Percentiles rank a stretch among this genome's conserved stretches.
Conservation (phyloP, 2,113 vertebrate genomes). For the Aldabrachelys gigantea region DNA sequence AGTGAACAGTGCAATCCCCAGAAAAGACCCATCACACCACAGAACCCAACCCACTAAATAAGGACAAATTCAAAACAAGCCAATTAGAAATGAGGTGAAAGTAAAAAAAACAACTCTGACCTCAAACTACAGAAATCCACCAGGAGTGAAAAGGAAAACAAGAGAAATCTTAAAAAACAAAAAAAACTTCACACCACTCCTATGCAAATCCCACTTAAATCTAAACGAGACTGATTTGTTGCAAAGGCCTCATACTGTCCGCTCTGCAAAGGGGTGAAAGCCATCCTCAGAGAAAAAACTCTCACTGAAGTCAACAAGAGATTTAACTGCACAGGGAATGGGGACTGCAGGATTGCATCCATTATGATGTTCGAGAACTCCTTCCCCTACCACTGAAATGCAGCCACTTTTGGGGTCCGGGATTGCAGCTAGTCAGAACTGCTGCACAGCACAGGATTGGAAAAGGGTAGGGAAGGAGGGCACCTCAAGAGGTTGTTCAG, state of each 20-base stretch:
- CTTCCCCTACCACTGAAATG: not conserved
- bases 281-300: accelerated
- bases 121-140: not conserved
- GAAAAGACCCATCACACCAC: not conserved
- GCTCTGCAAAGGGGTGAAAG: not conserved
- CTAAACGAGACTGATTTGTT: accelerated
- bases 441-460: not conserved
- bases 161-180: conserved; percentile 3
- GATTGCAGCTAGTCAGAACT: accelerated
- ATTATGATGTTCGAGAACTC: not conserved
- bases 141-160: not conserved
- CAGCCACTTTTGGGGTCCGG: accelerated
- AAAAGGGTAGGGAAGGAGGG: not conserved
- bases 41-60: not conserved
- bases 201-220: accelerated
- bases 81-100: not conserved
- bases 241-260: accelerated
- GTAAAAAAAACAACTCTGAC: not conserved
- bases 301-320: accelerated
- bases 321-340: accelerated
- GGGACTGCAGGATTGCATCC: accelerated
- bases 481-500: too few relatives aligned
- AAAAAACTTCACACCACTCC: not conserved
- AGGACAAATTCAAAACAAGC: conserved; percentile 3
- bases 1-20: not conserved